Evolutionary conservation across 1,140 invertebrate species (phyloP).

Genomic region (Heliothis subflexa): DNA sequence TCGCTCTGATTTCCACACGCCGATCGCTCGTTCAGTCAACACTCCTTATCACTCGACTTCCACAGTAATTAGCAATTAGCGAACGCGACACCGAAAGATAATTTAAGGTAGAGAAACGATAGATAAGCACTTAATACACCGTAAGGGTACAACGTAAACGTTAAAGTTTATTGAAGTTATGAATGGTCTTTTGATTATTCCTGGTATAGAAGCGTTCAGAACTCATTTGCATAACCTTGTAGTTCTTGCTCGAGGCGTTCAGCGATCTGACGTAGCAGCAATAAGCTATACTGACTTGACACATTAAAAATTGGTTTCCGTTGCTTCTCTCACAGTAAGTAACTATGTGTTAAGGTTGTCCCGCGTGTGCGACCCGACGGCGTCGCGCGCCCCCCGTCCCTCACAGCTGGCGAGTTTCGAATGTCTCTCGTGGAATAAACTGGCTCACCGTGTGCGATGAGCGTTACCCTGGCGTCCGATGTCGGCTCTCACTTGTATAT

Average conservation of each 20-base stretch:
- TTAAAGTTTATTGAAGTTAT: conserved; percentile 87
- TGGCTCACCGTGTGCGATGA: conserved; percentile 84
- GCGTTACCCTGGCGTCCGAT: conserved; percentile 82
- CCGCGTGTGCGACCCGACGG: conserved; percentile 82
- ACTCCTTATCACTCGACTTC: conserved; percentile 80
- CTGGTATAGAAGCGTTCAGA: conserved; percentile 86
- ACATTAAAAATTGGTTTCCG: conserved; percentile 86
- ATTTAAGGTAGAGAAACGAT: conserved; percentile 75
- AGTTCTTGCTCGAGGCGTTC: conserved; percentile 85
- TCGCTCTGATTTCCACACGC: conserved; percentile 59
- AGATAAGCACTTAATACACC: conserved; percentile 81
- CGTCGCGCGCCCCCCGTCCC: conserved; percentile 83
- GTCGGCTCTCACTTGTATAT: conserved; percentile 85
- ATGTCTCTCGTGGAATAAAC: conserved; percentile 80
- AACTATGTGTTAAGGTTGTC: conserved; percentile 78
- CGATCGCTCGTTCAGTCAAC: conserved; percentile 63
- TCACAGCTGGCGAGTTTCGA: conserved; percentile 77
- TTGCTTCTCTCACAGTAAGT: conserved; percentile 75
- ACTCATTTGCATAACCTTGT: conserved; percentile 87
- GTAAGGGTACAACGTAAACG: conserved; percentile 70
- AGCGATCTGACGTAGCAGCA: conserved; percentile 85
- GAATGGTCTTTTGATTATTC: conserved; percentile 86
- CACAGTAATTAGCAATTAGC: conserved; percentile 85
- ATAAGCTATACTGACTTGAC: conserved; percentile 85
- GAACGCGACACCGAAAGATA: conserved; percentile 82